Evolutionary conservation across 2,888 invertebrate genomes (phyloP).

Genomic region (Andrena haemorrhoa): DNA sequence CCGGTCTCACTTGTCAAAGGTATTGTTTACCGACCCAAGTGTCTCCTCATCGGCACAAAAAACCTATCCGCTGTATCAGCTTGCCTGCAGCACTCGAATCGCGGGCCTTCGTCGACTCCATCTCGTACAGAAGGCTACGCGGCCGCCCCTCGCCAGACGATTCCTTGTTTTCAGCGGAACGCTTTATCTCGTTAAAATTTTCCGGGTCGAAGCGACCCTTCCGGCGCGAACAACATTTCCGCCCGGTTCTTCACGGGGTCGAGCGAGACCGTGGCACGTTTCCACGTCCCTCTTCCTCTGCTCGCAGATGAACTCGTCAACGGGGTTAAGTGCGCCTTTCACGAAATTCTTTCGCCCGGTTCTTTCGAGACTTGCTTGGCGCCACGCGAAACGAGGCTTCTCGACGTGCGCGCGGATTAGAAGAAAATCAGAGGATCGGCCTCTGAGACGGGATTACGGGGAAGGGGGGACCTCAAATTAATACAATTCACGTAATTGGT

Average conservation of each 20-base stretch:
- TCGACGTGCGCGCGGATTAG: conserved; percentile 6
- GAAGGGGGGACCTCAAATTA: conserved; percentile 52
- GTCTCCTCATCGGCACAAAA: no score
- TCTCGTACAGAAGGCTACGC: background rate
- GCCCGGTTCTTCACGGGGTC: conserved; percentile 20
- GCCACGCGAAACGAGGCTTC: conserved; percentile 26
- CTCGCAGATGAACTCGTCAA: conserved; percentile 58
- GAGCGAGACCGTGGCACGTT: conserved; percentile 16
- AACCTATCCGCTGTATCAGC: background rate
- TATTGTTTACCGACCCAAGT: no score
- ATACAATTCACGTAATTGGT: conserved; percentile 52
- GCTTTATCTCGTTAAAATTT: conserved; percentile 53
- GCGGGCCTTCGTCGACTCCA: background rate
- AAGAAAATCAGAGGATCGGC: conserved; percentile 19
- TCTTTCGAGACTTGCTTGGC: conserved; percentile 31
- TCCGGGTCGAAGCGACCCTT: conserved; percentile 41
- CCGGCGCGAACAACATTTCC: conserved; percentile 41
- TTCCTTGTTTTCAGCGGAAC: conserved; percentile 30
- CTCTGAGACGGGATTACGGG: conserved; percentile 1
- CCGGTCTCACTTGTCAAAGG: no score
- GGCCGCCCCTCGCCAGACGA: background rate
- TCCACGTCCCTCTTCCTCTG: background rate
- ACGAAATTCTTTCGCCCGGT: conserved; percentile 43
- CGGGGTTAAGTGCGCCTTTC: conserved; percentile 63
- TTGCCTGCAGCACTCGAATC: background rate